Percentiles rank a stretch among this genome's conserved stretches.
Evolutionary conservation across 2,113 vertebrate genomes (phyloP).

Genomic region (Catharus fuscescens): DNA sequence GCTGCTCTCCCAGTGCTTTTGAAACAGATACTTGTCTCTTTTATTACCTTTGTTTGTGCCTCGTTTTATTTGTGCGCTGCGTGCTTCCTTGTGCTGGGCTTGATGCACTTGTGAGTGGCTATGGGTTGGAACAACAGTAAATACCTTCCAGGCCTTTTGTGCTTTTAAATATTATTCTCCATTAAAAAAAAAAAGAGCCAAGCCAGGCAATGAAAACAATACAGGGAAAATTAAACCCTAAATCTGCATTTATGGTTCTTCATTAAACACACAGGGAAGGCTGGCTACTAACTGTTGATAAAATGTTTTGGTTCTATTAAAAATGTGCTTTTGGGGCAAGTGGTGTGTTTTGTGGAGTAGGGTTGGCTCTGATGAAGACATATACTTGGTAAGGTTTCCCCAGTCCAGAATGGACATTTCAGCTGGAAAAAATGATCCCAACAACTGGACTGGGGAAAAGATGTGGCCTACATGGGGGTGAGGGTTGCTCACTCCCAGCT

Average conservation of each 20-base stretch:
- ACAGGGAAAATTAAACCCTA: slow-evolving; percentile 49
- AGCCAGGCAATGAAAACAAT: slow-evolving; percentile 5
- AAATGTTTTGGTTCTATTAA: neutral
- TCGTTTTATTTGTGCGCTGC: slow-evolving; percentile 9
- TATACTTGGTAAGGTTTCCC: accelerated
- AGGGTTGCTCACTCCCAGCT: neutral
- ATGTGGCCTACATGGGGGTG: accelerated
- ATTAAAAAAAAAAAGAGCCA: neutral
- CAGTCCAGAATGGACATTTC: neutral
- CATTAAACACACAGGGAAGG: neutral
- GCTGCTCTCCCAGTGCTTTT: slow-evolving; percentile 55
- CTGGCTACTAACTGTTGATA: neutral
- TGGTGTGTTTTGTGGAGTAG: neutral
- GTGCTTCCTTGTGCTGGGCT: neutral
- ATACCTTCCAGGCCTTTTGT: slow-evolving; percentile 7
- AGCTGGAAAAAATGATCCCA: neutral
- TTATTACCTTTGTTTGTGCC: slow-evolving; percentile 65
- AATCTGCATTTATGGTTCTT: slow-evolving; percentile 39
- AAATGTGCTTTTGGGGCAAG: neutral
- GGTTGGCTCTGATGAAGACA: neutral
- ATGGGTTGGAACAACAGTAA: slow-evolving; percentile 2
- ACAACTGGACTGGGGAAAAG: neutral
- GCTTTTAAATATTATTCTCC: slow-evolving; percentile 13
- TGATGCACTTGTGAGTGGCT: neutral
- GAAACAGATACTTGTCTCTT: slow-evolving; percentile 64